These are phyloP conservation scores for Callipepla squamata DNA, from an alignment of 2,113 vertebrate species.

Conservation along the genomic window DNA sequence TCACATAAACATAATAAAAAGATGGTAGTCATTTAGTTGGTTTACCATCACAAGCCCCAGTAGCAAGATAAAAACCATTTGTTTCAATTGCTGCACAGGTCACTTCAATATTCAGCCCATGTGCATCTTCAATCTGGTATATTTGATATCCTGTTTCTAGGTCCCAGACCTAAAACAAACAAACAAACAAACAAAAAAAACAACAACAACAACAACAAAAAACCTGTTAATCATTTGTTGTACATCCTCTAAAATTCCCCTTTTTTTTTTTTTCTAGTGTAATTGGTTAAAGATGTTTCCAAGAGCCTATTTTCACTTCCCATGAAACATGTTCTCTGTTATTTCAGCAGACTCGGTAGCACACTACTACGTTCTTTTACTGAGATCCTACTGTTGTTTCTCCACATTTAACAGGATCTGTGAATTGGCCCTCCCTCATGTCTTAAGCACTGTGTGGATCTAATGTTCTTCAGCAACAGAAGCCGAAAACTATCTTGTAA, in stretches of 20 bases:
- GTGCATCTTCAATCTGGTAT: constrained; percentile 75
- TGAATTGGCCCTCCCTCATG: not conserved
- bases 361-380: not conserved
- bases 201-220: too few species aligned
- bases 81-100: constrained; percentile 71
- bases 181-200: not conserved
- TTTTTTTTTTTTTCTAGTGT: not conserved
- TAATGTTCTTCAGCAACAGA: not conserved
- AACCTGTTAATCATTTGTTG: not conserved
- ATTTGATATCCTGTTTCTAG: constrained; percentile 75
- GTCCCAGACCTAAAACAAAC: constrained; percentile 75
- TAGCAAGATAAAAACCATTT: constrained; percentile 72
- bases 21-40: not conserved
- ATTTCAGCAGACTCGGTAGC: not conserved
- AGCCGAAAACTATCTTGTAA: not conserved
- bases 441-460: not conserved
- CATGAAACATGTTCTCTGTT: not conserved
- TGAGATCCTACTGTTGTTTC: not conserved
- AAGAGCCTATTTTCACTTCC: not conserved
- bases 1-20: not conserved
- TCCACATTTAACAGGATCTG: not conserved
- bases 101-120: constrained; percentile 72
- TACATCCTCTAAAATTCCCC: not conserved
- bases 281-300: not conserved
- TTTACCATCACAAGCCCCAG: constrained; percentile 78